These are phyloP conservation scores for Sebastolobus alascanus DNA, from an alignment of 2,797 vertebrate species.

Conservation along the genomic window DNA sequence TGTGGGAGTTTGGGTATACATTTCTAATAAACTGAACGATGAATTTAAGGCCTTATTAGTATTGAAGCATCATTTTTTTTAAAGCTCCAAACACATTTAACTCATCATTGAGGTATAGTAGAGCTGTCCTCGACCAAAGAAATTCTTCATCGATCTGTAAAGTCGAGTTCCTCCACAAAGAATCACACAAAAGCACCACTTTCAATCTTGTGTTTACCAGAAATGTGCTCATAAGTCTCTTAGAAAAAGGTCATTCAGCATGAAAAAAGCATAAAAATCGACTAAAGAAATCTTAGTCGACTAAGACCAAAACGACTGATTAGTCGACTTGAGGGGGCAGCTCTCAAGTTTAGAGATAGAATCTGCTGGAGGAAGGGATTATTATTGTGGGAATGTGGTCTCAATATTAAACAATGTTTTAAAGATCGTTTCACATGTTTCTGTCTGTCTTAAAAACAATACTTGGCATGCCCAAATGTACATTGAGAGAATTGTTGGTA, in stretches of 20 bases:
- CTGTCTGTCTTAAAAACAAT: neutral
- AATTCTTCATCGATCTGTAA: too few species aligned
- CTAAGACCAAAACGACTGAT: neutral
- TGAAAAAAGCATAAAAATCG: neutral
- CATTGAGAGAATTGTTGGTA: too few species aligned
- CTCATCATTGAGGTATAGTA: neutral
- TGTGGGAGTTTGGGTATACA: slow-evolving; percentile 89
- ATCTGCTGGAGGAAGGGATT: neutral
- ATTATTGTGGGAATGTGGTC: neutral
- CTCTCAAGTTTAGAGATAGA: neutral
- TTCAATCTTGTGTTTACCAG: neutral
- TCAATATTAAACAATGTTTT: neutral
- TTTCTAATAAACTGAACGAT: slow-evolving; percentile 93
- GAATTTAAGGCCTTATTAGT: slow-evolving; percentile 14
- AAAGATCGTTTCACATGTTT: neutral
- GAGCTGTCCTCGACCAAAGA: neutral
- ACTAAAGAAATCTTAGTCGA: neutral
- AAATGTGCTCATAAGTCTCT: neutral
- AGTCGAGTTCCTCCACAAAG: neutral
- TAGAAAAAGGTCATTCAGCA: too few species aligned
- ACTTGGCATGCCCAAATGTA: too few species aligned
- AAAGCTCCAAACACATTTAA: neutral
- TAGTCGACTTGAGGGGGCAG: neutral
- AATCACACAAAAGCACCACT: neutral
- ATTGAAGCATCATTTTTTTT: slow-evolving; percentile 17